A percentile compares a stretch with the other conserved stretches of the same genome.
These are phyloP conservation scores for Macaca mulatta DNA, from an alignment of 2,113 vertebrate species.

Conservation along the genomic window DNA sequence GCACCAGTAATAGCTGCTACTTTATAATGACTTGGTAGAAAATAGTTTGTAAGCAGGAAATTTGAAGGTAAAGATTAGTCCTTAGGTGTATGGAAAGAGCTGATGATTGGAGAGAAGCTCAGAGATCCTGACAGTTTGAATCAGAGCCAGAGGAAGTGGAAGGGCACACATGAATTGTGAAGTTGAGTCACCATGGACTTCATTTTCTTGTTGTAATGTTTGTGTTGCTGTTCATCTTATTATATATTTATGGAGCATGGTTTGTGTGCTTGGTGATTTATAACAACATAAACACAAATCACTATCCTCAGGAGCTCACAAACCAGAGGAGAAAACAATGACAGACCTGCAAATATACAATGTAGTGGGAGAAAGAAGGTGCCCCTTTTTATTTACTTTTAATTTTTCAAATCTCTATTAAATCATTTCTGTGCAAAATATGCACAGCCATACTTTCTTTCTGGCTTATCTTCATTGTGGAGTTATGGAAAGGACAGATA, in stretches of 20 bases:
- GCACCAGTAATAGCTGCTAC: background rate
- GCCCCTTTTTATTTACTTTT: conserved; percentile 29
- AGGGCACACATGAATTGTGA: background rate
- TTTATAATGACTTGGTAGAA: background rate
- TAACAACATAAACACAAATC: conserved; percentile 29
- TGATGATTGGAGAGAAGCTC: background rate
- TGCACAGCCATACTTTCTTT: background rate
- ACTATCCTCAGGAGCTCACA: background rate
- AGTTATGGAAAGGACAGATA: background rate
- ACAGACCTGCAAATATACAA: background rate
- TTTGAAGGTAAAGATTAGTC: background rate
- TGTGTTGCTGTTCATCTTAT: conserved; percentile 49
- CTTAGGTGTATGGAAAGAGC: background rate
- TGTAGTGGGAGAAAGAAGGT: background rate
- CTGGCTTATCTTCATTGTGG: background rate
- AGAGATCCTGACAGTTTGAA: background rate
- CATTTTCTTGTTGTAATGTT: conserved; percentile 32
- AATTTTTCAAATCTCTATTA: conserved; percentile 44
- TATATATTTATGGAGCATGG: conserved; percentile 50
- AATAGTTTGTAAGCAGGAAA: background rate
- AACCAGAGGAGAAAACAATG: background rate
- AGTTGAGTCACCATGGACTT: background rate
- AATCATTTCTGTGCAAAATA: background rate
- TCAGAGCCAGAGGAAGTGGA: background rate
- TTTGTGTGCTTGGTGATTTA: background rate